Percentiles rank a stretch among this genome's conserved stretches.
Evolutionary conservation across 92 coral and sea anemone genomes (phyloP).

Genomic region (Parazoanthus darwini): DNA sequence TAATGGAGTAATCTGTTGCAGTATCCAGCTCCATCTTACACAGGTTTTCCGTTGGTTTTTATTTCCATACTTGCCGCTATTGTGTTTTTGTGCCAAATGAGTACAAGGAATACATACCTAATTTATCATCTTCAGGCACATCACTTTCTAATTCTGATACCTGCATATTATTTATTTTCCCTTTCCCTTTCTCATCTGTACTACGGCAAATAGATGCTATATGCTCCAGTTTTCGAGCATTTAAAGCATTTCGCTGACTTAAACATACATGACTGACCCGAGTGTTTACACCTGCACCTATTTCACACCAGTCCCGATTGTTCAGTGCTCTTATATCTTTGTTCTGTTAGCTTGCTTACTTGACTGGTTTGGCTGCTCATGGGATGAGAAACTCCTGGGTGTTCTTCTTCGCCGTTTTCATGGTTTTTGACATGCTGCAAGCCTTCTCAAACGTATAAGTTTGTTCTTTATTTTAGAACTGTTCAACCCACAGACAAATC

Average conservation of each 20-base stretch:
- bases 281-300: conserved; percentile 60
- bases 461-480: conserved; percentile 51
- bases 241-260: conserved; percentile 49
- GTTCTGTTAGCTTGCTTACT: neutral
- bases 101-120: neutral
- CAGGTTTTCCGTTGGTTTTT: conserved; percentile 29
- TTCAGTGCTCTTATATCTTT: neutral
- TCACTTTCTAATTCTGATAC: too few relatives aligned
- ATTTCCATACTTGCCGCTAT: conserved; percentile 19
- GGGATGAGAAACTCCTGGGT: conserved; percentile 55
- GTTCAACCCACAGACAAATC: too few relatives aligned
- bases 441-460: neutral
- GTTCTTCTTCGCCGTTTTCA: conserved; percentile 65
- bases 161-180: conserved; percentile 14
- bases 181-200: neutral
- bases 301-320: neutral
- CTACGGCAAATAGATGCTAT: neutral
- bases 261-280: conserved; percentile 1
- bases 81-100: conserved; percentile 10
- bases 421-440: conserved; percentile 44
- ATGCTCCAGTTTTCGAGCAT: too few relatives aligned
- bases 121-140: conserved; percentile 1
- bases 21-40: conserved; percentile 48
- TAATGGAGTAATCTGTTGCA: conserved; percentile 58
- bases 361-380: neutral